Conservation (phyloP, 2,113 vertebrate species). For the Pelodiscus sinensis region DNA sequence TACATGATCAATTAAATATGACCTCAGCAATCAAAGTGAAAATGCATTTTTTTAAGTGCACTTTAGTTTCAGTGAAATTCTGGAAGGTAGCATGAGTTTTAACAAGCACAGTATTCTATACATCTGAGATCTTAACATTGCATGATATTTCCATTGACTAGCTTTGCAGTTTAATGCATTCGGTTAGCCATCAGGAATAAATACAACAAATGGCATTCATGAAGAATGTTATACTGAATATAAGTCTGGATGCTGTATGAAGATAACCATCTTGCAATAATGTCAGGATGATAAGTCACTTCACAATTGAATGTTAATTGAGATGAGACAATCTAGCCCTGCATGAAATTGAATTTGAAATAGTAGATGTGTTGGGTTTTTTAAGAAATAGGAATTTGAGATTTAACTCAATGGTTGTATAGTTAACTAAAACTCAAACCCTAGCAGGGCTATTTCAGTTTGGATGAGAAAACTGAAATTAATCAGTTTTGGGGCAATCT, state of each 20-base stretch:
- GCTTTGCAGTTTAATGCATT: not conserved
- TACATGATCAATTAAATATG: not conserved
- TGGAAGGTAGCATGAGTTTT: not conserved
- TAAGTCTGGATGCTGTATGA: not conserved
- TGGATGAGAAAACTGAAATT: not conserved
- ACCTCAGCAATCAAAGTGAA: not conserved
- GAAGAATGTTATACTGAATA: slow-evolving; percentile 10
- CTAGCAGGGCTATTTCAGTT: not conserved
- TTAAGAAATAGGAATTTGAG: slow-evolving; percentile 12
- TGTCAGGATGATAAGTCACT: slow-evolving; percentile 17
- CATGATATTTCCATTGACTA: not conserved
- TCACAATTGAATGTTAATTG: slow-evolving; percentile 44
- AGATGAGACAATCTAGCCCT: slow-evolving; percentile 31
- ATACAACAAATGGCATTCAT: not conserved
- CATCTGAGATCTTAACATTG: not conserved
- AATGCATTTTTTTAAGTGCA: not conserved
- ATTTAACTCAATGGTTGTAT: not conserved
- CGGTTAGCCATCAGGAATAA: not conserved
- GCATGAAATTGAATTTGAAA: slow-evolving; percentile 32
- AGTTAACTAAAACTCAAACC: not conserved
- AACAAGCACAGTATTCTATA: not conserved
- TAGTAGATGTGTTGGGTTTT: not conserved
- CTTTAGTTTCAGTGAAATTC: not conserved
- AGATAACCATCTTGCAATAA: slow-evolving; percentile 3
- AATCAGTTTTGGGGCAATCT: not conserved